These are phyloP conservation scores for Aquatica leii DNA, from an alignment of 2,888 invertebrate genomes.

Conservation along the genomic window DNA sequence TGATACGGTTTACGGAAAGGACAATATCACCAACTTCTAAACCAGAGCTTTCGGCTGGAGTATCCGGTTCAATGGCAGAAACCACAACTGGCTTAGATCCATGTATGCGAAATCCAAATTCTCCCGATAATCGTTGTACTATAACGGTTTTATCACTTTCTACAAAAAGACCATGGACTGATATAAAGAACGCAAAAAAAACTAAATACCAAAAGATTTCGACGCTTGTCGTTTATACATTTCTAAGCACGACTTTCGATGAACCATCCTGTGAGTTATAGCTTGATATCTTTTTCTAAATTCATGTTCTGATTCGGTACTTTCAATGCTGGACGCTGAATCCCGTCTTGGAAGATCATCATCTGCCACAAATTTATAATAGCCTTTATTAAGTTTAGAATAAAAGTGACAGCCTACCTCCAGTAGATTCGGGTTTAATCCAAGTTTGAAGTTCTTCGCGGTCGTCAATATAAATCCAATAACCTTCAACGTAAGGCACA, in stretches of 20 bases:
- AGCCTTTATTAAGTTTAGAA: too few relatives aligned
- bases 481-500: constrained; percentile 75
- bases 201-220: constrained; percentile 76
- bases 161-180: constrained; percentile 56
- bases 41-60: constrained; percentile 92
- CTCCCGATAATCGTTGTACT: constrained; percentile 84
- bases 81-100: constrained; percentile 97
- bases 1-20: constrained; percentile 88
- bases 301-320: constrained; percentile 84
- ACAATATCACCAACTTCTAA: constrained; percentile 95
- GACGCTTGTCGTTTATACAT: constrained; percentile 86
- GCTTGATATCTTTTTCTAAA: constrained; percentile 88
- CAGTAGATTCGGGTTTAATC: constrained; percentile 63
- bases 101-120: constrained; percentile 95
- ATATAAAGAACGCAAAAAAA: not conserved
- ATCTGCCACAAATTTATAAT: constrained; percentile 43
- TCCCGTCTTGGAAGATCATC: constrained; percentile 63
- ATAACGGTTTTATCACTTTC: constrained; percentile 90
- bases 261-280: constrained; percentile 87
- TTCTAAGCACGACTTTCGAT: constrained; percentile 88
- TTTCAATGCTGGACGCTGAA: constrained; percentile 62
- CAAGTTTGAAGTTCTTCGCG: constrained; percentile 73
- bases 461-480: constrained; percentile 81
- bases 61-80: constrained; percentile 92
- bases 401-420: too few relatives aligned